Percentiles rank a stretch among this genome's conserved stretches.
These are phyloP conservation scores for Odontothrips loti DNA, from an alignment of 2,888 invertebrate species.

Conservation along the genomic window DNA sequence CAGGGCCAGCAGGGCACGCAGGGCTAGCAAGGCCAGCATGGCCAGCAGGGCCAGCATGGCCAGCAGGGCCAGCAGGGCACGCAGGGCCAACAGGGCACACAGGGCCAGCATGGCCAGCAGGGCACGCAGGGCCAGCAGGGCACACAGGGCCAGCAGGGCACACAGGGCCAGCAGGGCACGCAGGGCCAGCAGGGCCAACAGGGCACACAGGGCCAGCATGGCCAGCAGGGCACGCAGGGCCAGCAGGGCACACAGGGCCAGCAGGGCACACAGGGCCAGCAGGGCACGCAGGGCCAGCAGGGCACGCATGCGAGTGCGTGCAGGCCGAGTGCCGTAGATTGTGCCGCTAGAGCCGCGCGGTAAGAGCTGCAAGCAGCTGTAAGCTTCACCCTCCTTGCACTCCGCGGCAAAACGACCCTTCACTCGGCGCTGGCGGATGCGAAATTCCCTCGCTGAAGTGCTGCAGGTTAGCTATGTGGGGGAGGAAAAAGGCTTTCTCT, in stretches of 20 bases:
- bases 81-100: not conserved
- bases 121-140: not conserved
- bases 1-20: not conserved
- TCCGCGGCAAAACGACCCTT: no score
- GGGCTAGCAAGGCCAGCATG: not conserved
- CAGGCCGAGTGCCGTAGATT: no score
- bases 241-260: not conserved
- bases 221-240: no score
- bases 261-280: not conserved
- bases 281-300: not conserved
- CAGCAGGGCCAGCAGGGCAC: not conserved
- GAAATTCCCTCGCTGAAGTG: not conserved
- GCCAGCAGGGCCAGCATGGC: no score
- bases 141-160: not conserved
- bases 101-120: not conserved
- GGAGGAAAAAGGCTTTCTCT: no score
- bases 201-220: not conserved
- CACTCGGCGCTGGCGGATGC: not conserved
- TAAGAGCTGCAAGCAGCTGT: no score
- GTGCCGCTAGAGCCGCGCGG: no score
- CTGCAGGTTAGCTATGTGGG: not conserved
- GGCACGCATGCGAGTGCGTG: not conserved
- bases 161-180: not conserved
- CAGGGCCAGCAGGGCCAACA: not conserved
- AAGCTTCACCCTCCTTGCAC: no score